Evolutionary conservation across 1,140 invertebrate genomes (phyloP), one percentile per base, ranked within the genome.

Genomic region (Dysdera silvatica): DNA sequence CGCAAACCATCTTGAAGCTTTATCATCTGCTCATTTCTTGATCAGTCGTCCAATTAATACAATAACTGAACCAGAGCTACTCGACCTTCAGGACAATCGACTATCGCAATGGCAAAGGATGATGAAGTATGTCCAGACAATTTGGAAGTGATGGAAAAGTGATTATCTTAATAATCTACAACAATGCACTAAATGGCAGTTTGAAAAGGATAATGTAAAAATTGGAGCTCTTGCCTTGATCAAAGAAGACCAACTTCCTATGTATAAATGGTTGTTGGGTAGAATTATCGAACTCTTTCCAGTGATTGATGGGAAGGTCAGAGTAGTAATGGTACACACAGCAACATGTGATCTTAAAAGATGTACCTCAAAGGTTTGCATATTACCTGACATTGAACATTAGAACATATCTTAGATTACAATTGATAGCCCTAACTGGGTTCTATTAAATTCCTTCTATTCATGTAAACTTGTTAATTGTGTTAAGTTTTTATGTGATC

Each of bases 21-120:
- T 75, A 23, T 75, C 70, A 20, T 71, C 71, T 26, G 63, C 69
- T 23, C 48, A 68, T 61, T 69, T 70, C n/a, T n/a, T n/a, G n/a
- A n/a, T n/a, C n/a, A n/a, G n/a, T n/a, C n/a, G 49, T 5, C 23
- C 28, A 33, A 35, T 35, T 5, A 33, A 53, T 7, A 20, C 28
- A 2, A 52, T 35, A 2, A 33, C 24, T 35, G 49, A 52, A 33
- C 16, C 8, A 7, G 32, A 51, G 3, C 8, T 32, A 32, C n/a
- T 16, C 26, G 16, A 29, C n/a, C 2, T 16, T 2, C 48, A 14
- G 3, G 16, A n/a, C n/a, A n/a, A n/a, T n/a, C n/a, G n/a, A n/a
- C n/a, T n/a, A n/a, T n/a, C n/a, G n/a, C n/a, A n/a, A n/a, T n/a
- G n/a, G n/a, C n/a, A n/a, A n/a, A n/a, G n/a, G n/a, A n/a, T n/a